Percentiles rank a stretch among this genome's conserved stretches.
phyloP scores from a whole-genome alignment of 2,797 vertebrate species.

The Cyclopterus lumpus region DNA sequence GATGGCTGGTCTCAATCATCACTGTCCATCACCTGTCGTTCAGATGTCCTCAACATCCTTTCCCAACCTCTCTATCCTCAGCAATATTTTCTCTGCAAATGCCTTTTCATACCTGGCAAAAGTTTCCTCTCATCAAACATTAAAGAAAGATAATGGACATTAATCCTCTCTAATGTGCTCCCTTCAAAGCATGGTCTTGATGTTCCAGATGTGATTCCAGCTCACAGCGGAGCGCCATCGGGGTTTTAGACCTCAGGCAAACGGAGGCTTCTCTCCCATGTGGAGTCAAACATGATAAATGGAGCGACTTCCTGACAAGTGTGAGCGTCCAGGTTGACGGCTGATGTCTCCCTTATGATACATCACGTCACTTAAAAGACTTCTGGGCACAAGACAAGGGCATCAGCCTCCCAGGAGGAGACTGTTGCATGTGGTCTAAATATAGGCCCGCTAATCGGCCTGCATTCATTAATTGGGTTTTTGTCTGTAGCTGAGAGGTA shows the following conservation, averaged over 20 bases:
- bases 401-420: constrained; percentile 17
- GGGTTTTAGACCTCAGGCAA: constrained; percentile 54
- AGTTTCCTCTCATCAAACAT: constrained; percentile 54
- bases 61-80: not conserved
- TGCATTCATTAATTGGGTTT: constrained; percentile 5
- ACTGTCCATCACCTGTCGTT: constrained; percentile 6
- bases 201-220: constrained; percentile 51
- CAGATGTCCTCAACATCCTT: constrained; percentile 34
- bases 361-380: constrained; percentile 47
- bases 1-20: not conserved
- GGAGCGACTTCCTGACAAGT: constrained; percentile 63
- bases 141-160: constrained; percentile 52
- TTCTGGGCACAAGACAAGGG: constrained; percentile 42
- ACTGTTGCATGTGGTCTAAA: constrained; percentile 31
- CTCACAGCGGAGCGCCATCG: constrained; percentile 52
- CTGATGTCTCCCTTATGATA: constrained; percentile 60
- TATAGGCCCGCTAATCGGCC: constrained; percentile 14
- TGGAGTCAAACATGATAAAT: constrained; percentile 76
- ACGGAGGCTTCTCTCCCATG: constrained; percentile 56
- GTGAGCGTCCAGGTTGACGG: constrained; percentile 66
- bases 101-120: constrained; percentile 12
- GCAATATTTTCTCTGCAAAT: constrained; percentile 29
- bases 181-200: constrained; percentile 45
- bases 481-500: constrained; percentile 10
- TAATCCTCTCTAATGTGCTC: constrained; percentile 38